Evolutionary conservation across 2,888 invertebrate genomes (phyloP).

Genomic region (Gandaritis pyraliata): DNA sequence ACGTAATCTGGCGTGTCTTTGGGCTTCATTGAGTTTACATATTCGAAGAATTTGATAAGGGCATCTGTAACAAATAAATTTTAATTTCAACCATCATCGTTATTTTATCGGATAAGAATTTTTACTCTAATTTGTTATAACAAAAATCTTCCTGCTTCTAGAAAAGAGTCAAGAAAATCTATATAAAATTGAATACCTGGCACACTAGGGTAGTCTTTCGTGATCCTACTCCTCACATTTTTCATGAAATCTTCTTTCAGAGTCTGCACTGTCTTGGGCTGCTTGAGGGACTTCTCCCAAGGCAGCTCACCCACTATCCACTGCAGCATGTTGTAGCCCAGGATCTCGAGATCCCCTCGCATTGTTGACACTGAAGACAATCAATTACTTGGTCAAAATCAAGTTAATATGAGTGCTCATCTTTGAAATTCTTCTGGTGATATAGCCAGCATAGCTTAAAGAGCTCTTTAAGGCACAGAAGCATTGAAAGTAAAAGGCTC

Average conservation of each 20-base stretch:
- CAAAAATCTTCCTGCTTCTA: too few relatives aligned
- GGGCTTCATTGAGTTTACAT: slow-evolving; percentile 87
- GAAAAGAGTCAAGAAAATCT: too few relatives aligned
- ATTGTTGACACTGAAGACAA: slow-evolving; percentile 87
- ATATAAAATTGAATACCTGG: too few relatives aligned
- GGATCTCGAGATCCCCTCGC: slow-evolving; percentile 96
- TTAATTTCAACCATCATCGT: neutral
- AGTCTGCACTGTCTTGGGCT: slow-evolving; percentile 86
- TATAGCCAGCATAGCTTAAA: too few relatives aligned
- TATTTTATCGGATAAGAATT: neutral
- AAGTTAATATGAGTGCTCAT: neutral
- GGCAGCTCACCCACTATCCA: slow-evolving; percentile 94
- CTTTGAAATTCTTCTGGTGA: neutral
- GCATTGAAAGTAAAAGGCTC: too few relatives aligned
- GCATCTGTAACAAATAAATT: slow-evolving; percentile 76
- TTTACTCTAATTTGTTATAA: too few relatives aligned
- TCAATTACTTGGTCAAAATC: neutral
- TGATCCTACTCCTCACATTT: slow-evolving; percentile 69
- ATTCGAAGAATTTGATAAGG: slow-evolving; percentile 86
- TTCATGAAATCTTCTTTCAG: slow-evolving; percentile 88
- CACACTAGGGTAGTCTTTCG: slow-evolving; percentile 67
- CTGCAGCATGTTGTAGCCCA: slow-evolving; percentile 96
- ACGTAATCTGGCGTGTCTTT: slow-evolving; percentile 90
- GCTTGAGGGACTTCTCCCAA: slow-evolving; percentile 89
- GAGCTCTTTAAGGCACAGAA: too few relatives aligned